These are phyloP conservation scores for Genyomyrus donnyi DNA, from an alignment of 2,113 vertebrate genomes.

Conservation along the genomic window DNA sequence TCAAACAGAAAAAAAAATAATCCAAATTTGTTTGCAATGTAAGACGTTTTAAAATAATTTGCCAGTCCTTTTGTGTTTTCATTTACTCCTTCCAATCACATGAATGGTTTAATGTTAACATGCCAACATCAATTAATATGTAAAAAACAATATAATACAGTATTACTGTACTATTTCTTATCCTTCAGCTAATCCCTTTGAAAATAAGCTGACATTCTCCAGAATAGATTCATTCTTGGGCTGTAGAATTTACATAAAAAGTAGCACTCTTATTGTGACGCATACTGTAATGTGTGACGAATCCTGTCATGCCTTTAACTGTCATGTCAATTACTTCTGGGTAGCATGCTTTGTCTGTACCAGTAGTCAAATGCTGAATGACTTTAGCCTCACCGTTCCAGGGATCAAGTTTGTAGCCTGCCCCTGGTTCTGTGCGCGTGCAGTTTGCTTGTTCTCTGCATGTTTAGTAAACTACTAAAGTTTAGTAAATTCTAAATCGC, in stretches of 20 bases:
- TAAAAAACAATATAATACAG: not conserved
- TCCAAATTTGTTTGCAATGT: not conserved
- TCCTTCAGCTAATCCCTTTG: not conserved
- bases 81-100: not conserved
- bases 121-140: not conserved
- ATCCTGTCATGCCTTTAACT: not conserved
- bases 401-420: not conserved
- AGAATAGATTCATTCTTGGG: not conserved
- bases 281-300: not conserved
- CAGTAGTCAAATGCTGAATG: not conserved
- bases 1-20: not conserved
- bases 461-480: not conserved
- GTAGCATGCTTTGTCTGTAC: not conserved
- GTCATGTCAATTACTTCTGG: not conserved
- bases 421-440: not conserved
- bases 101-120: not conserved
- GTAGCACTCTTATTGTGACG: not conserved
- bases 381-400: not conserved
- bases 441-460: not conserved
- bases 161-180: not conserved
- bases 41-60: not conserved
- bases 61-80: not conserved
- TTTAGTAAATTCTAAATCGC: not conserved
- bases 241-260: conserved; percentile 8
- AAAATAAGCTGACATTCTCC: not conserved